A percentile compares a stretch with the other conserved stretches of the same genome.
phyloP scores from a whole-genome alignment of 2,797 vertebrate species.

The Neostethus bicornis region DNA sequence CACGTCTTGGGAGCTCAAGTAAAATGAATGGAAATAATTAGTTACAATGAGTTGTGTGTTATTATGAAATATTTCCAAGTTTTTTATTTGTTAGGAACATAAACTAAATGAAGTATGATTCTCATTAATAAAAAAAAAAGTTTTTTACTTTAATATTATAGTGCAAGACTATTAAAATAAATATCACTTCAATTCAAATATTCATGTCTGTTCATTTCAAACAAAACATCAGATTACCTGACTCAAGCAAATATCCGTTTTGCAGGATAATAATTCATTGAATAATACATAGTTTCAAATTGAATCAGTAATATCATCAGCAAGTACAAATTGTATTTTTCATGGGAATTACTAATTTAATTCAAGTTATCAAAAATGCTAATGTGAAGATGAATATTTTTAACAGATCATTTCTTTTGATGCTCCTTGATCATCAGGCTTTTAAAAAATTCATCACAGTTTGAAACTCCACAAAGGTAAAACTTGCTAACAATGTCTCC shows the following conservation, averaged over 20 bases:
- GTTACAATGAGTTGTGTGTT: too few relatives aligned
- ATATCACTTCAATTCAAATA: too few relatives aligned
- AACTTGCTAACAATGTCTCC: slow-evolving; percentile 48
- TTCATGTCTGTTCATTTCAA: not conserved
- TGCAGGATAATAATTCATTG: slow-evolving; percentile 26
- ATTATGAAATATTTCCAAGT: too few relatives aligned
- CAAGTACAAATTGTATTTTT: slow-evolving; percentile 41
- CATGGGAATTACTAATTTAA: slow-evolving; percentile 53
- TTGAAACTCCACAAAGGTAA: slow-evolving; percentile 39
- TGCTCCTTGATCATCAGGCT: slow-evolving; percentile 36
- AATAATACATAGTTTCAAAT: slow-evolving; percentile 32
- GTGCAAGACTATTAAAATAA: too few relatives aligned
- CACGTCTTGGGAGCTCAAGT: too few relatives aligned
- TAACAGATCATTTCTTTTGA: slow-evolving; percentile 25
- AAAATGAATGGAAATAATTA: too few relatives aligned
- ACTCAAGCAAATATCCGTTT: slow-evolving; percentile 11
- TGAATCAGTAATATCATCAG: slow-evolving; percentile 41
- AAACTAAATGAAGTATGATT: too few relatives aligned
- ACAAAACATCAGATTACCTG: slow-evolving; percentile 5
- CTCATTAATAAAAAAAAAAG: too few relatives aligned
- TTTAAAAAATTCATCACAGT: slow-evolving; percentile 41
- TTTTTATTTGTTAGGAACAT: too few relatives aligned
- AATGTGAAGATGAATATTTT: slow-evolving; percentile 41
- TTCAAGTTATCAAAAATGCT: slow-evolving; percentile 59
- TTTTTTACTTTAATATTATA: too few relatives aligned